Conservation (phyloP, 2,888 invertebrate genomes). For the Cinara cedri region DNA sequence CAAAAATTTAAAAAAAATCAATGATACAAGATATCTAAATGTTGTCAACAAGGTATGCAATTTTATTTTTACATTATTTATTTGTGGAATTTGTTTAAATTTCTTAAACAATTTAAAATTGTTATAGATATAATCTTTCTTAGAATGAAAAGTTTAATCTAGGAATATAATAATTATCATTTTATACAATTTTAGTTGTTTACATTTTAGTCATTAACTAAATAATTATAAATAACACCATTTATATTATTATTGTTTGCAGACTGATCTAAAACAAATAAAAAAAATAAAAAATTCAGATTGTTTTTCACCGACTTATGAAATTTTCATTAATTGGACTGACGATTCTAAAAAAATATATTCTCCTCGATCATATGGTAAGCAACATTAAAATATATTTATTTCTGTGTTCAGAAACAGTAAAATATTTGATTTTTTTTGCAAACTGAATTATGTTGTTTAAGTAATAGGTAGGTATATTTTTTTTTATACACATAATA, state of each 20-base stretch:
- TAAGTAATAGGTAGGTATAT: not conserved
- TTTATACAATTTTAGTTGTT: too few relatives aligned
- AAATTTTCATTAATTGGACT: slow-evolving; percentile 50
- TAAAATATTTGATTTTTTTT: not conserved
- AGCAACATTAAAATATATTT: not conserved
- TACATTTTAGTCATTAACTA: too few relatives aligned
- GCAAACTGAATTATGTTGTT: not conserved
- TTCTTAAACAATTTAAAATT: too few relatives aligned
- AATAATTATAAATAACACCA: not conserved
- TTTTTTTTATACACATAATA: not conserved
- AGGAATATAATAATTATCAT: too few relatives aligned
- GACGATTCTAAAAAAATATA: slow-evolving; percentile 42
- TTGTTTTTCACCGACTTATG: slow-evolving; percentile 47
- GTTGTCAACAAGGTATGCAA: too few relatives aligned
- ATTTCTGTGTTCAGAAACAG: not conserved
- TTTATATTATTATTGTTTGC: slow-evolving; percentile 9
- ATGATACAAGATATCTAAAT: too few relatives aligned
- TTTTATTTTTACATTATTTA: too few relatives aligned
- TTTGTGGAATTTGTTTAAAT: too few relatives aligned
- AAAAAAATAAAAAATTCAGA: slow-evolving; percentile 31
- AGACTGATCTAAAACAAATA: slow-evolving; percentile 44
- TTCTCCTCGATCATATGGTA: slow-evolving; percentile 39
- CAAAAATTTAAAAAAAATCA: too few relatives aligned
- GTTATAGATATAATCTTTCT: too few relatives aligned
- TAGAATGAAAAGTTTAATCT: too few relatives aligned